Conservation (phyloP, 2,888 invertebrate genomes). For the Euzophera pinguis region DNA sequence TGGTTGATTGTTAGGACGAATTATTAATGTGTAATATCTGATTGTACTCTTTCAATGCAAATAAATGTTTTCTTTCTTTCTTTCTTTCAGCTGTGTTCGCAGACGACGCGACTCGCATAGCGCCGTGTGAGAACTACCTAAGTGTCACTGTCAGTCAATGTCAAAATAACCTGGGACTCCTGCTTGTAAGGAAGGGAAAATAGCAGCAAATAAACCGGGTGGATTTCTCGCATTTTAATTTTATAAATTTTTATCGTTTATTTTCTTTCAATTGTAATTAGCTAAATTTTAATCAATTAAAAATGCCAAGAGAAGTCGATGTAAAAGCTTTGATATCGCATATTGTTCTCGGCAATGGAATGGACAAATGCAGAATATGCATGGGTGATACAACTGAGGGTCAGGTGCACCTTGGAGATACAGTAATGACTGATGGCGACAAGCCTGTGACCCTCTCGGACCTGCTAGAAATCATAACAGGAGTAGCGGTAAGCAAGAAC, state of each 20-base stretch:
- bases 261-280: background rate
- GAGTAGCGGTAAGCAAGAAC: conserved; percentile 56
- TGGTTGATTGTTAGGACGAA: too few species aligned
- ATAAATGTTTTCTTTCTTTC: too few species aligned
- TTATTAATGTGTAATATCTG: too few species aligned
- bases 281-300: conserved; percentile 15
- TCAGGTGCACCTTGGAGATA: conserved; percentile 65
- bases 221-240: background rate
- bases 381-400: conserved; percentile 71
- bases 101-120: too few species aligned
- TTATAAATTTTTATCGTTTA: background rate
- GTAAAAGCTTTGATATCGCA: conserved; percentile 70
- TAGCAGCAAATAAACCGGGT: too few species aligned
- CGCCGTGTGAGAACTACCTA: too few species aligned
- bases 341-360: conserved; percentile 65
- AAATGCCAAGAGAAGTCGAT: conserved; percentile 64
- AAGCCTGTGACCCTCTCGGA: conserved; percentile 63
- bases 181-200: too few species aligned
- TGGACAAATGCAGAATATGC: conserved; percentile 68
- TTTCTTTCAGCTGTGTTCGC: too few species aligned
- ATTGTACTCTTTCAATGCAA: too few species aligned
- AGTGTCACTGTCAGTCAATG: too few species aligned
- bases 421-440: conserved; percentile 69
- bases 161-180: too few species aligned
- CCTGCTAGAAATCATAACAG: conserved; percentile 60